Percentiles rank a stretch among this genome's conserved stretches.
These are phyloP conservation scores for Phyllotis vaccarum DNA, from an alignment of 2,797 vertebrate genomes.

Conservation along the genomic window DNA sequence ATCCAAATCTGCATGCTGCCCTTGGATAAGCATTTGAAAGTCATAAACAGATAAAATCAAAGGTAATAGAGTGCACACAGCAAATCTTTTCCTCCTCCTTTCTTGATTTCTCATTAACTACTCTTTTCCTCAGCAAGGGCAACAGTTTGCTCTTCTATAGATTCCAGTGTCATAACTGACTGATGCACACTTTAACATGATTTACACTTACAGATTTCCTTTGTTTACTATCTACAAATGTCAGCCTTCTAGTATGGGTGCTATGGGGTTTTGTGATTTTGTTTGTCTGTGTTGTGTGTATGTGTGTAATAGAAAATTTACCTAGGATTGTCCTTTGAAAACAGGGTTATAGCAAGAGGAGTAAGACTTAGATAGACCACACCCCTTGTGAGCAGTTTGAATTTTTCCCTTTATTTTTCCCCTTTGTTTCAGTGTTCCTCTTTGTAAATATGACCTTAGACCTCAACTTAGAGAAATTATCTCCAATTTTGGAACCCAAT, in stretches of 20 bases:
- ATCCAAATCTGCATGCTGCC: constrained; percentile 60
- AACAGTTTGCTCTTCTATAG: constrained; percentile 31
- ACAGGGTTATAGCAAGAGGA: not conserved
- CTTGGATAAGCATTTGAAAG: constrained; percentile 52
- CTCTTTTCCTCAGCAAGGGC: constrained; percentile 15
- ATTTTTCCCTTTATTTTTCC: constrained; percentile 17
- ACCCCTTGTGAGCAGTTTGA: not conserved
- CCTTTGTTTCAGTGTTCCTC: not conserved
- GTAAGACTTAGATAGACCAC: not conserved
- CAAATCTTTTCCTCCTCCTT: not conserved
- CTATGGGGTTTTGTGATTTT: not conserved
- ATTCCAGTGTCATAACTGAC: not conserved
- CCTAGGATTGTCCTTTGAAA: not conserved
- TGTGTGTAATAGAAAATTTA: not conserved
- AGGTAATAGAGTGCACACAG: constrained; percentile 4
- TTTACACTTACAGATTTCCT: constrained; percentile 10
- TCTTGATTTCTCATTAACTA: not conserved
- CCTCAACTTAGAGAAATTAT: not conserved
- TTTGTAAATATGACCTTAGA: constrained; percentile 17
- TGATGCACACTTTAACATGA: not conserved
- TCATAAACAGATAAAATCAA: constrained; percentile 39
- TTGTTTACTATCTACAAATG: constrained; percentile 26
- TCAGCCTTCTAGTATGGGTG: not conserved
- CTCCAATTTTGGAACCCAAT: constrained; percentile 20
- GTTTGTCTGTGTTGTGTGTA: too few species aligned